Conservation (phyloP, 2,797 vertebrate species). For the Pseudomugil gertrudae region DNA sequence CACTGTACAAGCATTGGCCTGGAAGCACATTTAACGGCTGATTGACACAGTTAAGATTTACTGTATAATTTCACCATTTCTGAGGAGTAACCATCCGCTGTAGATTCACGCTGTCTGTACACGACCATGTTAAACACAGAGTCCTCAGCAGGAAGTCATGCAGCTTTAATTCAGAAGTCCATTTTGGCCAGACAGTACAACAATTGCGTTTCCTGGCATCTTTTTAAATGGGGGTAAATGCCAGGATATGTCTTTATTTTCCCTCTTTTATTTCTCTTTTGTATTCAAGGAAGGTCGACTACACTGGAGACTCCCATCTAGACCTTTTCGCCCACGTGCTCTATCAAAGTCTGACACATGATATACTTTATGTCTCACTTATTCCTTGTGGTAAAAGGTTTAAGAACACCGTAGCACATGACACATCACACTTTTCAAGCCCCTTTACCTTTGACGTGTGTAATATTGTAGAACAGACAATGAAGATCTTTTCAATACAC, state of each 20-base stretch:
- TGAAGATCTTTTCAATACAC: slow-evolving; percentile 6
- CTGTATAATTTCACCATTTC: slow-evolving; percentile 33
- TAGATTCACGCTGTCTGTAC: slow-evolving; percentile 24
- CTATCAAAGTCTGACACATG: slow-evolving; percentile 56
- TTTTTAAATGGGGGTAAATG: slow-evolving; percentile 75
- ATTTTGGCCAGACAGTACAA: slow-evolving; percentile 75
- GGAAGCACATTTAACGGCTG: slow-evolving; percentile 29
- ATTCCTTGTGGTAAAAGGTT: slow-evolving; percentile 54
- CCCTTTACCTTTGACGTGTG: slow-evolving; percentile 30
- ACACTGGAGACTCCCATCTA: slow-evolving; percentile 57
- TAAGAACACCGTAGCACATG: slow-evolving; percentile 39
- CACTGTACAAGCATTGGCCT: slow-evolving; percentile 47
- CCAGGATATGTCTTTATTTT: slow-evolving; percentile 68
- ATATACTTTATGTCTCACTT: slow-evolving; percentile 55
- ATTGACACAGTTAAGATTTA: slow-evolving; percentile 47
- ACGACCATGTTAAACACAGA: slow-evolving; percentile 44
- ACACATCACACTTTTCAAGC: slow-evolving; percentile 22
- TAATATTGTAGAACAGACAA: slow-evolving; percentile 12
- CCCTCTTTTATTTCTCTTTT: slow-evolving; percentile 34
- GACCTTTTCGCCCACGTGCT: slow-evolving; percentile 61
- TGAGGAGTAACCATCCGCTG: slow-evolving; percentile 22
- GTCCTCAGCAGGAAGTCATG: slow-evolving; percentile 70
- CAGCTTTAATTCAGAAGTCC: slow-evolving; percentile 65
- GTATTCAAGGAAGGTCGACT: slow-evolving; percentile 66
- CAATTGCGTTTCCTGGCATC: slow-evolving; percentile 68